Conservation (phyloP, 2,888 invertebrate species). For the Sepioteuthis lessoniana region DNA sequence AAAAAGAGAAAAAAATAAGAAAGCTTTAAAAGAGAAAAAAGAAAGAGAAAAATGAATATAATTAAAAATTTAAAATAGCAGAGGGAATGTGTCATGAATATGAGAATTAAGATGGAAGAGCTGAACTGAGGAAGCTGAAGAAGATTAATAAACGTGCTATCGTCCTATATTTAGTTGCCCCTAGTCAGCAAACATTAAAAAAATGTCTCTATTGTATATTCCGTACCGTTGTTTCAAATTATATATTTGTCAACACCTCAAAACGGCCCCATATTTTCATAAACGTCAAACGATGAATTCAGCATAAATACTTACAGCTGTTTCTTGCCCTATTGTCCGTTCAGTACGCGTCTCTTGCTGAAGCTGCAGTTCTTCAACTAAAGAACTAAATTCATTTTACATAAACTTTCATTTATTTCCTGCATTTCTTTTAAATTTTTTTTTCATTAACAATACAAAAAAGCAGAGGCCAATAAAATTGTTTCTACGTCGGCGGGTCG, state of each 20-base stretch:
- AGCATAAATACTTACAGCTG: not conserved
- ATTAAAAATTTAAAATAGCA: not conserved
- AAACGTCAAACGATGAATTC: constrained; percentile 4
- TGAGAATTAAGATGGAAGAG: not conserved
- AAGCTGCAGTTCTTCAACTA: not conserved
- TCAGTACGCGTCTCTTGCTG: not conserved
- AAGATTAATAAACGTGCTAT: not conserved
- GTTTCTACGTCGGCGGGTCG: not conserved
- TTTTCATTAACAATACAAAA: no score
- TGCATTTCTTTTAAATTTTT: not conserved
- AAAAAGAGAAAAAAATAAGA: no score
- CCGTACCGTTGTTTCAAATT: not conserved
- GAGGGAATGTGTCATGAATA: not conserved
- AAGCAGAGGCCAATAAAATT: not conserved
- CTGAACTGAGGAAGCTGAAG: not conserved
- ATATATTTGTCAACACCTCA: constrained; percentile 33
- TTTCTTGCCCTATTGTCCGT: not conserved
- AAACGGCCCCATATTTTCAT: not conserved
- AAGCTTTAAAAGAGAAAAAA: no score
- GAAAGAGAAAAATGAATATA: no score
- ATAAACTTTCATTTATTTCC: not conserved
- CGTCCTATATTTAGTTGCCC: not conserved
- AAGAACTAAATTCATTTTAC: not conserved
- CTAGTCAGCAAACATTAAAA: not conserved
- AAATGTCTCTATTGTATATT: not conserved